Base-by-base conservation (phyloP, 2,113 vertebrate species). In the Platysteira castanea region DNA sequence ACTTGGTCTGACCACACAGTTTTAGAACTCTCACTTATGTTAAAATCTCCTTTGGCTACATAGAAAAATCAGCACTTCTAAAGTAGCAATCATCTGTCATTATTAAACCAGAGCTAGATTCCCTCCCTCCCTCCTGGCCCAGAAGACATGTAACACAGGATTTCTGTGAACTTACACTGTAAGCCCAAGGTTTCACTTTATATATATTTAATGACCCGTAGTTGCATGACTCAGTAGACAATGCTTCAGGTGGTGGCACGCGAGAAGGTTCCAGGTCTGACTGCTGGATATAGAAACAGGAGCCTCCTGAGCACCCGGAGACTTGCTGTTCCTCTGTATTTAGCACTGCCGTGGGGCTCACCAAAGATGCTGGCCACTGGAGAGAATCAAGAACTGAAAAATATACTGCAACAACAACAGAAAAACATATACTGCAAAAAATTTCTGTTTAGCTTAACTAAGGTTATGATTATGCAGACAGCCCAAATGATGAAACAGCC, bases 171-270 rank as follows among this genome's bases (percentile, higher is more conserved):
- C 3, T 68, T 31, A 53, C 42, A 74, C 22, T 31, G 37, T 53
- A 41, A 78, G 22, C 7, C 18, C 24, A 37, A 67, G 74, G 37
- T 42, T 49, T 37, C 37, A 69, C 13, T 53, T 84, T 20, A 31
- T 15, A 27, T 47, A 6, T 52, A 44, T 57, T 57, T 74, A 53
- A 80, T 28, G 37, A 59, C n/a, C 61, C 7, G 0, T 35, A 68
- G 59, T 12, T 73, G 24, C 21, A 33, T 49, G 87, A 74, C 50
- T 89, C 20, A 28, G 63, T 49, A 56, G 76, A 13, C 1, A 4
- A 5, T 2, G 10, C 64, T 31, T 74, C 50, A 70, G 54, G 13
- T 1, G 2, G 37, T 69, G n/a, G 47, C n/a, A 44, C 0, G 3
- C 17, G 67, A 70, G 56, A 74, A 85, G 16, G n/a, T 70, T 52